Conservation (phyloP, 2,113 vertebrate species). For the Microcebus tavaratra region DNA sequence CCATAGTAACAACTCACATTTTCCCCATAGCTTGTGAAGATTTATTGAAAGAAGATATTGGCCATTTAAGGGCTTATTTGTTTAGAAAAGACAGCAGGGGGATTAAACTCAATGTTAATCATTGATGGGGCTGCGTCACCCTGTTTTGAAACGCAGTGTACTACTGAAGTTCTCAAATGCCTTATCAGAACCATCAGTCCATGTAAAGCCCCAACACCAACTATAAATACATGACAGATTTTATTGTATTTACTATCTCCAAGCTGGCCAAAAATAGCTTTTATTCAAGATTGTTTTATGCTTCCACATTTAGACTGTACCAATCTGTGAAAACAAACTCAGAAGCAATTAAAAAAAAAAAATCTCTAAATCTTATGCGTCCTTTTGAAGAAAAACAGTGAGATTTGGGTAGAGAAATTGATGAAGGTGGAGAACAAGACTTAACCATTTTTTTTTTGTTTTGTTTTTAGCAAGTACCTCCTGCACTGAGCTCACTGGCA, state of each 20-base stretch:
- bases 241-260: constrained; percentile 28
- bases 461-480: background rate
- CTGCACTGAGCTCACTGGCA: background rate
- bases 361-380: background rate
- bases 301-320: background rate
- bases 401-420: background rate
- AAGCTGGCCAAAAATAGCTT: background rate
- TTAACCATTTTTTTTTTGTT: background rate
- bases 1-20: constrained; percentile 38
- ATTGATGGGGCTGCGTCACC: background rate
- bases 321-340: constrained; percentile 13
- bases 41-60: background rate
- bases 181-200: background rate
- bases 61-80: constrained; percentile 52
- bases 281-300: constrained; percentile 28
- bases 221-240: constrained; percentile 38
- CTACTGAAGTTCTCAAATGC: constrained; percentile 6
- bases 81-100: background rate
- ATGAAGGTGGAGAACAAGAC: background rate
- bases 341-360: background rate
- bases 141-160: constrained; percentile 12
- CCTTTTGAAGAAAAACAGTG: constrained; percentile 14
- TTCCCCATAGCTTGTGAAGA: background rate
- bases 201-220: background rate
- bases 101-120: background rate